Evolutionary conservation across 2,113 vertebrate genomes (phyloP), one percentile per base, ranked within the genome.

Genomic region (Burhinus bistriatus): DNA sequence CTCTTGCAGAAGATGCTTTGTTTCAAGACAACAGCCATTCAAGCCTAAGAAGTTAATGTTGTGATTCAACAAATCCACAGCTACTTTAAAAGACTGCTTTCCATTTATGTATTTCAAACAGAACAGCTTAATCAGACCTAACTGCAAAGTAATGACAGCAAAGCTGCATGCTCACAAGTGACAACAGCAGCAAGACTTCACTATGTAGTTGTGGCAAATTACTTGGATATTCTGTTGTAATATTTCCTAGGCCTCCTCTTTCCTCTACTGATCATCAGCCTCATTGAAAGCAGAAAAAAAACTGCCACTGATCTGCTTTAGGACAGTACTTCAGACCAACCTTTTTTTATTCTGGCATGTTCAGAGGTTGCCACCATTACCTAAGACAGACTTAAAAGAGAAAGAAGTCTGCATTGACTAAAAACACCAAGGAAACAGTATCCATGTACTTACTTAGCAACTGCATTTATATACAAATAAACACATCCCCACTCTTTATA

Each of bases 391-490:
- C 36, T 91, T 54, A 40, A 11, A 81, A 51, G 21, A 73, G 25
- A 77, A 73, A 83, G 42, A 94, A 86, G 42, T 44, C 38, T 3
- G 22, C 15, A 58, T 55, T 26, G 51, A 83, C 45, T 79, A 83
- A 22, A 90, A 82, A 86, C 71, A 89, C 82, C 83, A 92, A 92
- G 79, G 90, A 97, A 94, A 95, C 68, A 83, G 49, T 59, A 93
- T 72, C 90, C 25, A 94, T 58, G 72, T 91, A 78, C 93, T 80
- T 92, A 89, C 94, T 77, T 93, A 96, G 90, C 66, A 96, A 94
- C 70, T 79, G 69, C 23, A 87, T 91, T 84, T 83, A 66, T 16
- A 91, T n/a, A 90, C 68, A 84, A 87, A 77, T 89, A 92, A 61
- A 86, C 36, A 58, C 13, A 40, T 16, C 30, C 32, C 75, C 89